Evolutionary conservation across 2,113 vertebrate genomes (phyloP).

Genomic region (Odontophorus gujanensis): DNA sequence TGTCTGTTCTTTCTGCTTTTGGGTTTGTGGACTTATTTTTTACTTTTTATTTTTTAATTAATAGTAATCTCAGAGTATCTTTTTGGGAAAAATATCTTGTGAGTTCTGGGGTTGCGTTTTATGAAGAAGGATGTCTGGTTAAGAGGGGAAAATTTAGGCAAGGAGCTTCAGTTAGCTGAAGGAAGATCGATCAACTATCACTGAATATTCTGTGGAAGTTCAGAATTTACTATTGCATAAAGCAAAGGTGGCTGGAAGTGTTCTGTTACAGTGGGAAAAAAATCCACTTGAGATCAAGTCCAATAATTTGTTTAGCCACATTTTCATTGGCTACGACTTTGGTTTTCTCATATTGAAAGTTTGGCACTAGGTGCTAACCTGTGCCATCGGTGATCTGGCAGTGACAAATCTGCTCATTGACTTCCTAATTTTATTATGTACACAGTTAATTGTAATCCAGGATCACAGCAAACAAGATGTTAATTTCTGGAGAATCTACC

Average conservation of each 20-base stretch:
- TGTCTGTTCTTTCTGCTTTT: background rate
- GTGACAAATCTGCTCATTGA: slow-evolving; percentile 74
- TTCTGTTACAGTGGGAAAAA: background rate
- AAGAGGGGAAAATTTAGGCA: background rate
- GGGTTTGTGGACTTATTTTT: background rate
- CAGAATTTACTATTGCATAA: background rate
- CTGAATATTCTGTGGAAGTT: background rate
- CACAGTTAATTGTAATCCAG: slow-evolving; percentile 89
- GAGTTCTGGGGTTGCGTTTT: background rate
- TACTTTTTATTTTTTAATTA: background rate
- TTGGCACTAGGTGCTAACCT: slow-evolving; percentile 56
- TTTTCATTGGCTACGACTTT: slow-evolving; percentile 37
- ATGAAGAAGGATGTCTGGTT: background rate
- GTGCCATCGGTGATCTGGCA: slow-evolving; percentile 63
- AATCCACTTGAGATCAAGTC: background rate
- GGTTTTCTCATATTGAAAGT: slow-evolving; percentile 58
- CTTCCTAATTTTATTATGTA: slow-evolving; percentile 87
- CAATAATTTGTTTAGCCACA: background rate
- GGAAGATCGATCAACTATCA: background rate
- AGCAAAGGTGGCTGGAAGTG: background rate
- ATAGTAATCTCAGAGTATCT: background rate
- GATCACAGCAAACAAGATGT: slow-evolving; percentile 90
- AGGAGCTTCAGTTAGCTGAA: background rate
- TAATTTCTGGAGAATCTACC: slow-evolving; percentile 88
- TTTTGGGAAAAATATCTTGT: background rate